phyloP scores from a whole-genome alignment of 2,113 vertebrate species.

The Typhlomys cinereus region DNA sequence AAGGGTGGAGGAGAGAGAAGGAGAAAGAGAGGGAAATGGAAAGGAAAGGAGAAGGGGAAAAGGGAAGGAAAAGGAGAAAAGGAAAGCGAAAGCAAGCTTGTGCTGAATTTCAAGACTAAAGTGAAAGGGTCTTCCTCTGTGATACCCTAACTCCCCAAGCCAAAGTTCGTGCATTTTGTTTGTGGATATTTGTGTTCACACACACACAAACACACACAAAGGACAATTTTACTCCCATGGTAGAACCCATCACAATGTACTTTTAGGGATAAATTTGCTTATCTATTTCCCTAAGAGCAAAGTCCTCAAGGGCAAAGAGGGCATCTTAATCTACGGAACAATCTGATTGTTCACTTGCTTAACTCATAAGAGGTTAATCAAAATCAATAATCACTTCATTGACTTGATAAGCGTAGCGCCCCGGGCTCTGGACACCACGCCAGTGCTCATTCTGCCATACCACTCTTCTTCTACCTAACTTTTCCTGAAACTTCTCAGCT shows the following conservation, averaged over 20 bases:
- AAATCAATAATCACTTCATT: background rate
- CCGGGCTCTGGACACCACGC: background rate
- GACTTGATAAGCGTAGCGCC: background rate
- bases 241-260: background rate
- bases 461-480: background rate
- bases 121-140: background rate
- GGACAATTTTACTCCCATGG: background rate
- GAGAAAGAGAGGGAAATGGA: background rate
- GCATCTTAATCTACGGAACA: background rate
- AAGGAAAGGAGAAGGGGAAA: background rate
- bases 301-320: background rate
- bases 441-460: background rate
- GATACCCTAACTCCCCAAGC: background rate
- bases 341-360: background rate
- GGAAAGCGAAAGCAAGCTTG: background rate
- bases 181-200: background rate
- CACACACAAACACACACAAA: background rate
- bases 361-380: background rate
- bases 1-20: too few relatives aligned
- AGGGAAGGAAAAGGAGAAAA: background rate
- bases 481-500: background rate
- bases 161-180: background rate
- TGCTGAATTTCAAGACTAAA: background rate
- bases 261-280: slow-evolving; percentile 1
- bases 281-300: background rate